Percentiles rank a stretch among this genome's conserved stretches.
These are phyloP conservation scores for Sinonovacula constricta DNA, from an alignment of 1,140 invertebrate genomes.

Conservation along the genomic window DNA sequence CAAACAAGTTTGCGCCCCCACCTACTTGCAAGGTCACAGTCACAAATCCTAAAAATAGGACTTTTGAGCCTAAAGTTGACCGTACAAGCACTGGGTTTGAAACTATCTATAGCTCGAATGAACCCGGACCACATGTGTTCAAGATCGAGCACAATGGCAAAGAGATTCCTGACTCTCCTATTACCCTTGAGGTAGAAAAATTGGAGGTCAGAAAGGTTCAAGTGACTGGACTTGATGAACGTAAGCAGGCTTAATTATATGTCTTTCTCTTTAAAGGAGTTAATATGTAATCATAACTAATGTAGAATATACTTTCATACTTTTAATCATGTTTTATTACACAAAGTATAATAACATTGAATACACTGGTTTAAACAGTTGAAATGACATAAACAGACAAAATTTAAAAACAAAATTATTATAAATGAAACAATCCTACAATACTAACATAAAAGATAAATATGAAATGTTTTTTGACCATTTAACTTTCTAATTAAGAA, in stretches of 20 bases:
- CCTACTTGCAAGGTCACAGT: conserved; percentile 46
- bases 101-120: conserved; percentile 73
- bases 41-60: conserved; percentile 27
- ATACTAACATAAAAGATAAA: no score
- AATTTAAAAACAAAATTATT: no score
- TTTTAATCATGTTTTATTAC: background rate
- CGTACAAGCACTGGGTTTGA: conserved; percentile 22
- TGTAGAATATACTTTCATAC: background rate
- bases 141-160: conserved; percentile 86
- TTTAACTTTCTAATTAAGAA: no score
- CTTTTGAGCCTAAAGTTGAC: conserved; percentile 45
- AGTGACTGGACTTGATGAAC: conserved; percentile 91
- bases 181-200: conserved; percentile 87
- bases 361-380: background rate
- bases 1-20: conserved; percentile 42
- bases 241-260: conserved; percentile 84
- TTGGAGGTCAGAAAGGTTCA: conserved; percentile 92
- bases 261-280: no score
- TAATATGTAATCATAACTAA: background rate
- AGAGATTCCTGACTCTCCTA: conserved; percentile 88
- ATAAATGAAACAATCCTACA: no score
- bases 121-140: conserved; percentile 87
- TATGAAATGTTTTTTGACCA: no score
- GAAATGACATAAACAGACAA: background rate
- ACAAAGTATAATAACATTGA: background rate